phyloP scores from a whole-genome alignment of 2,113 vertebrate species.

The Heliornis fulica region DNA sequence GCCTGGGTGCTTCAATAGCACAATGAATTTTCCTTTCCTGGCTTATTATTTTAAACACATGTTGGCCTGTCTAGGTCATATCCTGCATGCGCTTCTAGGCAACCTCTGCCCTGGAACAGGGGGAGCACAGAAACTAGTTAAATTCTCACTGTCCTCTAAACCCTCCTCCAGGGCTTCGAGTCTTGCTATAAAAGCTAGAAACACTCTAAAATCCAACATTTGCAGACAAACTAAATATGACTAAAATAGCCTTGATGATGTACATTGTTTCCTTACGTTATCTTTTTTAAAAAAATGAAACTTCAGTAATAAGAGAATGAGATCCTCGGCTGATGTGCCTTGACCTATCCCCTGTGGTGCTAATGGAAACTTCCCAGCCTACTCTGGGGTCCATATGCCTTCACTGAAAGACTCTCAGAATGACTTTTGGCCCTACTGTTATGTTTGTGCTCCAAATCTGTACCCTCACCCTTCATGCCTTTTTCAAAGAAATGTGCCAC shows the following conservation, averaged over 20 bases:
- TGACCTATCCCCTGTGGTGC: neutral
- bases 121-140: fast-evolving
- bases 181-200: neutral
- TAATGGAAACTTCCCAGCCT: neutral
- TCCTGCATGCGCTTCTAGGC: neutral
- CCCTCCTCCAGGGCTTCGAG: neutral
- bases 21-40: neutral
- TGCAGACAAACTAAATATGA: neutral
- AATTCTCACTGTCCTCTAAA: neutral
- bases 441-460: neutral
- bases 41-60: neutral
- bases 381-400: neutral
- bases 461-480: neutral
- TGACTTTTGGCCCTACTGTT: neutral
- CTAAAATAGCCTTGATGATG: neutral
- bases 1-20: neutral
- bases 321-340: neutral
- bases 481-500: neutral
- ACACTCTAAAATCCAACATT: neutral
- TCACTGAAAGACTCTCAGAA: neutral
- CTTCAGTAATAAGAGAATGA: neutral
- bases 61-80: neutral
- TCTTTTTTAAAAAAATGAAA: neutral
- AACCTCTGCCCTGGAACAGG: neutral
- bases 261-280: neutral